phyloP scores from a whole-genome alignment of 2,113 vertebrate species.

The Anguilla japonica region DNA sequence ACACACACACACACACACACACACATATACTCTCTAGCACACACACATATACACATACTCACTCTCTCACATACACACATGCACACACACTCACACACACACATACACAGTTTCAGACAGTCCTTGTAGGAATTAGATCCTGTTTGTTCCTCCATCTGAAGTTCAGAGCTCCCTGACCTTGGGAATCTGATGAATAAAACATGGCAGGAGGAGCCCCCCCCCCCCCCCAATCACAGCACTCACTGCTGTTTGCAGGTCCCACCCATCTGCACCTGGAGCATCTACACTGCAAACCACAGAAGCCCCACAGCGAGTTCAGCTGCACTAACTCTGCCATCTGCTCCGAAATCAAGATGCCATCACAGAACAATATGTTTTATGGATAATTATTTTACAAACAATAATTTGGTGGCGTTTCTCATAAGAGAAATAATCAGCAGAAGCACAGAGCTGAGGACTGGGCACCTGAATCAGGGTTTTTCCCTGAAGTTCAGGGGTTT shows the following conservation, averaged over 20 bases:
- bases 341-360: neutral
- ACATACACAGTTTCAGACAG: neutral
- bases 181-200: constrained; percentile 12
- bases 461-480: too few species aligned
- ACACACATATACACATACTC: neutral
- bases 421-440: neutral
- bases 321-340: neutral
- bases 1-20: too few species aligned
- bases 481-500: too few species aligned
- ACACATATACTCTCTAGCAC: too few species aligned
- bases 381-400: neutral
- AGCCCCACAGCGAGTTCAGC: neutral
- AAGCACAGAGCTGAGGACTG: too few species aligned
- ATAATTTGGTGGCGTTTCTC: neutral
- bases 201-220: neutral
- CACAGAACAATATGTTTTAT: neutral
- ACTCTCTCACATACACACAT: constrained; percentile 1
- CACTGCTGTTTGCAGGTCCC: neutral
- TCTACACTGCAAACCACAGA: neutral
- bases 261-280: neutral
- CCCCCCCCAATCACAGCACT: neutral
- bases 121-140: neutral
- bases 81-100: constrained; percentile 16
- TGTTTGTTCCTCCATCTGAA: neutral
- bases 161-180: neutral